Evolutionary conservation across 2,797 vertebrate genomes (phyloP), one percentile per base, ranked within the genome.

Genomic region (Miichthys miiuy): DNA sequence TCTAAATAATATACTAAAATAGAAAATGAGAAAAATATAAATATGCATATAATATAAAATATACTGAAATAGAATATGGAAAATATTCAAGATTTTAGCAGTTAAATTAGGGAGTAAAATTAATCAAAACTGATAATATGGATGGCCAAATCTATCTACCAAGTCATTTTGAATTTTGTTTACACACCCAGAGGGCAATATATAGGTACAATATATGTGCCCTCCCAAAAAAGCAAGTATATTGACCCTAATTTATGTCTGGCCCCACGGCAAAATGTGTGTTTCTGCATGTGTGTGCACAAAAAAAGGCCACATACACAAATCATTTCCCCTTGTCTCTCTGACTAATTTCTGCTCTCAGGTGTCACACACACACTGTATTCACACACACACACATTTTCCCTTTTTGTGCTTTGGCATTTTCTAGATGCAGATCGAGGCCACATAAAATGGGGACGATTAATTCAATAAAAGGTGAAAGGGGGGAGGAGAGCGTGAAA

Each of bases 271-370:
- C 65, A 73, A 72, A 83, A 54, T 18, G 16, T 48, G 12, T 70
- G 46, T 75, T 47, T 50, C 20, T 42, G 9, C 3, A 23, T 6
- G 25, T 68, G 63, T 75, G 47, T 57, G 66, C 69, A 79, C 65
- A 86, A 70, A 82, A 87, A 88, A 90, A 88, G 77, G 85, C 72
- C 81, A 79, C 62, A 30, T 60, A 66, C 71, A 30, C 27, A 5
- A 30, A 30, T 30, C 69, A 68, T 84, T 81, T 83, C 38, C 47
- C 20, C 51, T n/a, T 5, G 61, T 70, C 70, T 65, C 42, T 75
- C 57, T 50, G 58, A 83, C 51, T 71, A 77, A 84, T 69, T 79
- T 52, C 74, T 57, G 54, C 77, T 85, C 57, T 50, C 46, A 76
- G 75, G 54, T 72, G 73, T 73, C 56, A 66, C 73, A 68, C 73